These are phyloP conservation scores for Episyrphus balteatus DNA, from an alignment of 1,140 invertebrate species.

Conservation along the genomic window DNA sequence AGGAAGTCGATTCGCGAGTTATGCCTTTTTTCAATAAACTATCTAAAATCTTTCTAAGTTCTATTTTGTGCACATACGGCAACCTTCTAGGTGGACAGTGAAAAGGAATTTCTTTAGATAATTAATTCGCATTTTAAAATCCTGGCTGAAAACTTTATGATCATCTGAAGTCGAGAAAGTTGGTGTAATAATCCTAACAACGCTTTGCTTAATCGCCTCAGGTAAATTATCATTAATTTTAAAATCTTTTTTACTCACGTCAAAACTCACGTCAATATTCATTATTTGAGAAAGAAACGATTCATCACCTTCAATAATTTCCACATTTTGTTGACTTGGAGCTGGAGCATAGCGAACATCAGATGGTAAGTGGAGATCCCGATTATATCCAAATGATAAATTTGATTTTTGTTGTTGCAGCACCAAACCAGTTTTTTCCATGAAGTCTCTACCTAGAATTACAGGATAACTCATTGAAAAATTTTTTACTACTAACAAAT, in stretches of 20 bases:
- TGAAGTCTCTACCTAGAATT: constrained; percentile 11
- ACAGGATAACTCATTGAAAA: constrained; percentile 5
- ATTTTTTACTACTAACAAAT: constrained; percentile 8
- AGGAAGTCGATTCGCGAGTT: no score
- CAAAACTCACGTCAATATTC: not conserved
- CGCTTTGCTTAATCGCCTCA: not conserved
- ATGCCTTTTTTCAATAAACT: not conserved
- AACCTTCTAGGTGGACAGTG: not conserved
- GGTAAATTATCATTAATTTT: not conserved
- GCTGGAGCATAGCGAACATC: not conserved
- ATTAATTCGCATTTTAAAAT: constrained; percentile 5
- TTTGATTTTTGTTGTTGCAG: not conserved
- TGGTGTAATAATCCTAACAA: no score
- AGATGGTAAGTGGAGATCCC: no score
- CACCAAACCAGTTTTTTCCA: not conserved
- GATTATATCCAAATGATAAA: not conserved
- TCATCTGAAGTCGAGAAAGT: no score
- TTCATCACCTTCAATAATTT: not conserved
- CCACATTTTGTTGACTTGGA: not conserved
- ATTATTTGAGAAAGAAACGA: not conserved
- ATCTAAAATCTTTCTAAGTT: not conserved
- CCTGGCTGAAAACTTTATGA: no score
- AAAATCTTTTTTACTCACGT: not conserved
- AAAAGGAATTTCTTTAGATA: not conserved
- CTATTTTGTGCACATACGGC: not conserved